phyloP scores from a whole-genome alignment of 2,113 vertebrate species.

The Xenopus laevis region DNA sequence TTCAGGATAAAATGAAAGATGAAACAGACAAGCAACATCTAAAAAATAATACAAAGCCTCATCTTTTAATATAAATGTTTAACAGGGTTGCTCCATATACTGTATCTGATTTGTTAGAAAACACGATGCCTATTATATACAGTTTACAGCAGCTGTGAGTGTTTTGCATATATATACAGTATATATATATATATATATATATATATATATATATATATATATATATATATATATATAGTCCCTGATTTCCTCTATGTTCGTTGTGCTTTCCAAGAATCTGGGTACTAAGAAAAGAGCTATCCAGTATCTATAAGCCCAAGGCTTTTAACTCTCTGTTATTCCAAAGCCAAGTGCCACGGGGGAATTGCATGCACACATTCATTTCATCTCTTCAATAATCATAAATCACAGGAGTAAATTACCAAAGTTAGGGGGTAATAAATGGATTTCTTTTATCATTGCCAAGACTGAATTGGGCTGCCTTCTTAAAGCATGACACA shows the following conservation, averaged over 20 bases:
- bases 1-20: too few relatives aligned
- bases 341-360: constrained; percentile 49
- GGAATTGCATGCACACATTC: constrained; percentile 47
- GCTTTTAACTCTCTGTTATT: constrained; percentile 59
- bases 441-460: background rate
- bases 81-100: too few relatives aligned
- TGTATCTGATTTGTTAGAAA: constrained; percentile 30
- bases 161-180: constrained; percentile 48
- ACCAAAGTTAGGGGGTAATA: background rate
- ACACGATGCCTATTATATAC: constrained; percentile 52
- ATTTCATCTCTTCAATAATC: background rate
- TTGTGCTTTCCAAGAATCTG: constrained; percentile 76
- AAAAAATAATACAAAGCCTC: too few relatives aligned
- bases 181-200: background rate
- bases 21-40: too few relatives aligned
- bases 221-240: background rate
- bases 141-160: constrained; percentile 57
- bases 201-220: too few relatives aligned
- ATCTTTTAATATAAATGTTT: too few relatives aligned
- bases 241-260: constrained; percentile 55
- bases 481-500: too few relatives aligned
- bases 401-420: constrained; percentile 7
- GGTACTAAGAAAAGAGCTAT: constrained; percentile 63
- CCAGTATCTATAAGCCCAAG: constrained; percentile 62
- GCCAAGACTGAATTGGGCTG: background rate